Evolutionary conservation across 2,888 invertebrate species (phyloP).

Genomic region (Lithophane ornitopus): DNA sequence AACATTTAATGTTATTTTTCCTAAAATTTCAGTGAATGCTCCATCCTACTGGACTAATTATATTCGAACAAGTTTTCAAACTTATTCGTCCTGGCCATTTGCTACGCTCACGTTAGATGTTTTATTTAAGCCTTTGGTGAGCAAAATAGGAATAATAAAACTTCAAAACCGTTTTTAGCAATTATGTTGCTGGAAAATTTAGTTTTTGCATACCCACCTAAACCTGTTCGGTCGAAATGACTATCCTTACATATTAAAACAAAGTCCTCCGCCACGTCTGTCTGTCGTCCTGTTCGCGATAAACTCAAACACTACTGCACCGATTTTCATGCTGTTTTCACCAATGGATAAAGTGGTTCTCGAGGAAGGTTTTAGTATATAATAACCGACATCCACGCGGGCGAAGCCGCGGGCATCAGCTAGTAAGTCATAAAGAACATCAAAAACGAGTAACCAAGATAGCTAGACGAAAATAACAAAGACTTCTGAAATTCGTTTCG

Average conservation of each 20-base stretch:
- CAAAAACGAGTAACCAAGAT: background rate
- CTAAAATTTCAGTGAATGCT: background rate
- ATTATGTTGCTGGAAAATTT: background rate
- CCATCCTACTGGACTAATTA: constrained; percentile 6
- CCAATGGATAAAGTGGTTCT: too few species aligned
- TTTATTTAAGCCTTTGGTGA: background rate
- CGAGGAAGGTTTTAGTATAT: too few species aligned
- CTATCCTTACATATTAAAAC: too few species aligned
- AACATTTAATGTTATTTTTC: constrained; percentile 10
- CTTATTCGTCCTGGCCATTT: constrained; percentile 4
- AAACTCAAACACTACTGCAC: too few species aligned
- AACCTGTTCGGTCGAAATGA: too few species aligned
- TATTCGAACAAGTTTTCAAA: constrained; percentile 15
- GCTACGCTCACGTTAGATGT: background rate
- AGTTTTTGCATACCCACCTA: background rate
- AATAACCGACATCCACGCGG: too few species aligned
- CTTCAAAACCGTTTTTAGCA: background rate
- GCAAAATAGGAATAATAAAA: constrained; percentile 5
- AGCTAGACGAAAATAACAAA: background rate
- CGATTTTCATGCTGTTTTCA: too few species aligned
- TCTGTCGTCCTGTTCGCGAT: too few species aligned
- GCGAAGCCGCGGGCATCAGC: too few species aligned
- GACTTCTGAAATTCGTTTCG: background rate
- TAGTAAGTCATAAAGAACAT: too few species aligned
- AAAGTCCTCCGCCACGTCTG: too few species aligned